Conservation (phyloP, 2,888 invertebrate species). For the Euzophera pinguis region DNA sequence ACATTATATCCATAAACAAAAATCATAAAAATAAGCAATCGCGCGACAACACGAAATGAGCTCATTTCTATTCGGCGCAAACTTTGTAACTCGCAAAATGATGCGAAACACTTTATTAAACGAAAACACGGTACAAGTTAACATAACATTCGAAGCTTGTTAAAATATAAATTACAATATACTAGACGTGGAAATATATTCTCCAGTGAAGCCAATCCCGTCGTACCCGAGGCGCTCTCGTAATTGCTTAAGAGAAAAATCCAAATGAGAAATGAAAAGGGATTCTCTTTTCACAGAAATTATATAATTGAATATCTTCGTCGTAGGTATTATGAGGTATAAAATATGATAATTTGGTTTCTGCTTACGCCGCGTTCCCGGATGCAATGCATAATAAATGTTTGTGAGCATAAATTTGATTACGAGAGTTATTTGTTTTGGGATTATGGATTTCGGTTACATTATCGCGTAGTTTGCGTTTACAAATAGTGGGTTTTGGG, state of each 20-base stretch:
- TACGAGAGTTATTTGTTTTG: conserved; percentile 2
- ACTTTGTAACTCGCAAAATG: conserved; percentile 61
- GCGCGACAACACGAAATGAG: conserved; percentile 44
- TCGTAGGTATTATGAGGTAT: conserved; percentile 79
- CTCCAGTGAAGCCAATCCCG: conserved; percentile 53
- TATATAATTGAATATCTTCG: conserved; percentile 79
- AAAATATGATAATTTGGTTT: conserved; percentile 79
- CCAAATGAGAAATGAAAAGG: conserved; percentile 80
- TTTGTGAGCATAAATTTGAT: not conserved
- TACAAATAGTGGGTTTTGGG: not conserved
- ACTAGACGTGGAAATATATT: conserved; percentile 53
- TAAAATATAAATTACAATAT: conserved; percentile 69
- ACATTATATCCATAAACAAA: too few relatives aligned
- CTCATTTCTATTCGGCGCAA: conserved; percentile 57
- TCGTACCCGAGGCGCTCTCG: conserved; percentile 58
- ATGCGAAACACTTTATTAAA: conserved; percentile 67
- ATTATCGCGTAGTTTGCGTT: not conserved
- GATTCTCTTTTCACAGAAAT: conserved; percentile 77
- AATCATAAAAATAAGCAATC: conserved; percentile 33
- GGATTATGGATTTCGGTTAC: not conserved
- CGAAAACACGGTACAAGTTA: conserved; percentile 71
- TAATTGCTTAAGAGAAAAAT: conserved; percentile 80
- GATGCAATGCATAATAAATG: conserved; percentile 5
- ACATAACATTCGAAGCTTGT: conserved; percentile 65
- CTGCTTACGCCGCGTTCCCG: conserved; percentile 54